A percentile compares a stretch with the other conserved stretches of the same genome.
Evolutionary conservation across 2,797 vertebrate species (phyloP).

Genomic region (Hypotaenidia okinawae): DNA sequence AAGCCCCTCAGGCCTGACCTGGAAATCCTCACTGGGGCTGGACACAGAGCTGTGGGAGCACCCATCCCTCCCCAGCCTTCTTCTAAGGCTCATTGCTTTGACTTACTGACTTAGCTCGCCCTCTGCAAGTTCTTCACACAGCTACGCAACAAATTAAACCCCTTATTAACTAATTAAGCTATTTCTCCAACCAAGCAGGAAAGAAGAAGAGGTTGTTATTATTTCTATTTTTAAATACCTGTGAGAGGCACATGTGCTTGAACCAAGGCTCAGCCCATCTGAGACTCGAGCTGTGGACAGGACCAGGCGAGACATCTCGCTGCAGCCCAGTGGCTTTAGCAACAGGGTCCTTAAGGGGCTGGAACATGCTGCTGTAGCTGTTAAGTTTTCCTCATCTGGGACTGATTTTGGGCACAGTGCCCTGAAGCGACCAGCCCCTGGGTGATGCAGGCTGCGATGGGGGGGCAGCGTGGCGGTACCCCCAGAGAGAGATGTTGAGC

Average conservation of each 20-base stretch:
- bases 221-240: constrained; percentile 53
- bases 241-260: background rate
- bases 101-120: background rate
- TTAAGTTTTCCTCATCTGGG: background rate
- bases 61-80: background rate
- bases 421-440: background rate
- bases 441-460: background rate
- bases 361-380: background rate
- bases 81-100: background rate
- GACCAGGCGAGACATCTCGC: background rate
- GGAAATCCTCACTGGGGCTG: background rate
- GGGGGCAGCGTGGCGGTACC: rapidly evolving
- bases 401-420: background rate
- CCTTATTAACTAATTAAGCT: constrained; percentile 54
- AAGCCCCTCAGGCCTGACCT: background rate
- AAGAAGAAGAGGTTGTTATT: constrained; percentile 28
- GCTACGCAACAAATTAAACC: constrained; percentile 34
- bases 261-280: background rate
- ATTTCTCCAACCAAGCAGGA: constrained; percentile 48
- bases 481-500: background rate
- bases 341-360: background rate
- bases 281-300: background rate
- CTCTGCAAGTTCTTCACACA: constrained; percentile 40
- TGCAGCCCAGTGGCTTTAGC: background rate
- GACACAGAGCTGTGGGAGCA: background rate